Evolutionary conservation across 1,140 invertebrate species (phyloP), one percentile per base, ranked within the genome.

Genomic region (Leptoteleia sp.): DNA sequence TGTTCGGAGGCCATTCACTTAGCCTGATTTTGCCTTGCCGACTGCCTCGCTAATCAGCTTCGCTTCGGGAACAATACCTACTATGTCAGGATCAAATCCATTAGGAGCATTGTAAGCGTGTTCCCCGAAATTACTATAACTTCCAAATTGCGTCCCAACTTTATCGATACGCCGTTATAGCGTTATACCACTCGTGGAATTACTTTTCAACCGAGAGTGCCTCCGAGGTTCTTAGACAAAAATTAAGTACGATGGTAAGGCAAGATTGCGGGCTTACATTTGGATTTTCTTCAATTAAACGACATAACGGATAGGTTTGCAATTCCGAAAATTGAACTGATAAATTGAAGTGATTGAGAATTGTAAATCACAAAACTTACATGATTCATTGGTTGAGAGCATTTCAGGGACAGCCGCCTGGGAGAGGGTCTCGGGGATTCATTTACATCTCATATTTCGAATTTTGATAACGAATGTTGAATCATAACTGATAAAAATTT

Each of bases 1-100:
- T 48, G 75, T 81, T 75, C 33, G 16, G 55, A 57, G 48, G 54
- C 79, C 70, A 80, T 82, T 80, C 73, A 82, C 76, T 82, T 79
- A 79, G 79, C 50, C 52, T 75, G 57, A 70, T 76, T 75, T 78
- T 68, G 27, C 57, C 47, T 37, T 73, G 38, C 72, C 57, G 54
- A 67, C 57, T 65, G 62, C 57, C 65, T 72, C 48, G 68, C 62
- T 77, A 79, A 79, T 79, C 76, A 79, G 76, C 76, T 73, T 65
- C 68, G 62, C 54, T 68, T 45, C 68, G 62, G 48, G 68, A 73
- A 79, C 68, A 79, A 73, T 79, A 73, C 62, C 62, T 55, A 61
- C 59, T 54, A 62, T 61, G 68, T 61, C 54, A 61, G 67, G 67
- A 78, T 78, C 59, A 77, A 67, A 78, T 67, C 76, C 45, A 78